Evolutionary conservation across 2,888 invertebrate genomes (phyloP).

Genomic region (Hipparchia semele): DNA sequence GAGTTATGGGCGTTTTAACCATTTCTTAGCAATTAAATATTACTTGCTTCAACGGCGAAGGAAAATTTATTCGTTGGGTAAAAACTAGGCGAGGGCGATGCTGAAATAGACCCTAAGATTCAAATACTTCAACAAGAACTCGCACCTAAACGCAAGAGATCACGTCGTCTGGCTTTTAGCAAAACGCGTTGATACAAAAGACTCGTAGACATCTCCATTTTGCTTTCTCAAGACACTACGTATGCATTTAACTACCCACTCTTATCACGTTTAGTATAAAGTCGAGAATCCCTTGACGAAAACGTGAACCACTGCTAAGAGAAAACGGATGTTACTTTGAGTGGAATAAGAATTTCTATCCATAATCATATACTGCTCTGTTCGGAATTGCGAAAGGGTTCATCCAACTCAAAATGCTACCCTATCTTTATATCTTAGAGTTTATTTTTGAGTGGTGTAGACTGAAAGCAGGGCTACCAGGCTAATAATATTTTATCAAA

Average conservation of each 20-base stretch:
- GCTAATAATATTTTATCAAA: not conserved
- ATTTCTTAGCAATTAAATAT: too few relatives aligned
- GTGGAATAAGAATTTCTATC: slow-evolving; percentile 79
- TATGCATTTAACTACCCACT: slow-evolving; percentile 37
- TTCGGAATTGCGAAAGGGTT: slow-evolving; percentile 56
- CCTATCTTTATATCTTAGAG: slow-evolving; percentile 33
- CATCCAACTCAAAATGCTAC: slow-evolving; percentile 42
- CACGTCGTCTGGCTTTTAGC: slow-evolving; percentile 51
- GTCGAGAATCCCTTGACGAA: slow-evolving; percentile 33
- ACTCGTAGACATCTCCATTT: slow-evolving; percentile 53
- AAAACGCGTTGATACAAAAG: slow-evolving; percentile 54
- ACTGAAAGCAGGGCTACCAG: slow-evolving; percentile 49
- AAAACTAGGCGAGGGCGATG: too few relatives aligned
- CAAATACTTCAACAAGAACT: slow-evolving; percentile 3
- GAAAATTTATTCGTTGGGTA: too few relatives aligned
- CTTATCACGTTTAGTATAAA: slow-evolving; percentile 18
- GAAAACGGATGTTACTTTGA: slow-evolving; percentile 79
- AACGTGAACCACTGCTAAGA: slow-evolving; percentile 73
- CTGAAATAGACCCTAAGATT: not conserved
- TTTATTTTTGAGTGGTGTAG: slow-evolving; percentile 43
- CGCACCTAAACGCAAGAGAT: slow-evolving; percentile 30
- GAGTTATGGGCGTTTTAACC: too few relatives aligned
- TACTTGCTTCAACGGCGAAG: too few relatives aligned
- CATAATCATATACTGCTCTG: slow-evolving; percentile 67
- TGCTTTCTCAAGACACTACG: slow-evolving; percentile 46